A percentile compares a stretch with the other conserved stretches of the same genome.
Conservation (phyloP, 1,140 invertebrate genomes). For the Drosophila punjabiensis region DNA sequence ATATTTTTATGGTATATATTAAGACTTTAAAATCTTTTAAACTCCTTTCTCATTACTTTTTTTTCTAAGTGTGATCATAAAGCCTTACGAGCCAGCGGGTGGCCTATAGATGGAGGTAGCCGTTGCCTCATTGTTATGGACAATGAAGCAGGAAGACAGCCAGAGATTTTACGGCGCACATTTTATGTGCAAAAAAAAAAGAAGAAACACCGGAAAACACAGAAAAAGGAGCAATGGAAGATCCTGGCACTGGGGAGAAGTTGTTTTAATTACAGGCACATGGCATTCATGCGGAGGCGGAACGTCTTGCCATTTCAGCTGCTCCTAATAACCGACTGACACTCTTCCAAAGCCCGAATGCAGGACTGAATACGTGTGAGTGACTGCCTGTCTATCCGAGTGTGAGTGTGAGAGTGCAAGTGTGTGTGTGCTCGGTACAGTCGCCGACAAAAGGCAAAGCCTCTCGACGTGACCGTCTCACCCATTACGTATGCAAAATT, state of each 20-base stretch:
- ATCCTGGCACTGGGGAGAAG: constrained; percentile 30
- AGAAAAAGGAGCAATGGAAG: constrained; percentile 8
- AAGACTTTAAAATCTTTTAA: fast-evolving
- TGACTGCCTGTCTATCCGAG: constrained; percentile 8
- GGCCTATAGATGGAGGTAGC: constrained; percentile 8
- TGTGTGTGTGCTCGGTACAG: constrained; percentile 39
- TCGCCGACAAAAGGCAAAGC: constrained; percentile 38
- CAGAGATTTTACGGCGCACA: constrained; percentile 53
- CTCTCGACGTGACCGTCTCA: constrained; percentile 21
- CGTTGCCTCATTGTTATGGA: constrained; percentile 69
- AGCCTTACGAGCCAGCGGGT: constrained; percentile 53
- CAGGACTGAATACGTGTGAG: constrained; percentile 22
- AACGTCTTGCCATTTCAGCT: constrained; percentile 43
- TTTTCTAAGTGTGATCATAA: constrained; percentile 44
- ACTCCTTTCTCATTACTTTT: neutral
- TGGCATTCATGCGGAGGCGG: constrained; percentile 6
- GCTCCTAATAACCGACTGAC: constrained; percentile 48
- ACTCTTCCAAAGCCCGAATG: constrained; percentile 31
- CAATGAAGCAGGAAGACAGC: constrained; percentile 63
- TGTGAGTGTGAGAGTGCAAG: neutral
- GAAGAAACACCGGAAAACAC: neutral
- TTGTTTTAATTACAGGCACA: constrained; percentile 72
- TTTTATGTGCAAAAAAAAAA: constrained; percentile 41
- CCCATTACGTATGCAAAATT: constrained; percentile 76
- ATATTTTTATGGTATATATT: neutral